These are phyloP conservation scores for Campoplex nolae DNA, from an alignment of 2,888 invertebrate species.

Conservation along the genomic window DNA sequence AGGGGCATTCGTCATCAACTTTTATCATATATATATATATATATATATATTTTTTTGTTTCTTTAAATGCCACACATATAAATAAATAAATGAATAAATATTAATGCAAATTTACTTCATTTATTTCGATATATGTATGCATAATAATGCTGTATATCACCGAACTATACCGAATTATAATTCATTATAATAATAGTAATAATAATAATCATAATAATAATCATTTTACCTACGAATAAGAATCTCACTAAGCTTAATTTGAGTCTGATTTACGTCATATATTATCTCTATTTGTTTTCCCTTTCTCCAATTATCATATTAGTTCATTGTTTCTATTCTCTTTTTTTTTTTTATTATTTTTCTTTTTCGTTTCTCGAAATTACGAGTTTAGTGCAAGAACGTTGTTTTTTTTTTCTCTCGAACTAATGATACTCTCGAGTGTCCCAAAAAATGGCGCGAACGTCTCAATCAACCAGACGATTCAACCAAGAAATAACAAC, in stretches of 20 bases:
- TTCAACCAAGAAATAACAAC: constrained; percentile 48
- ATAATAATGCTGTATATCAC: constrained; percentile 61
- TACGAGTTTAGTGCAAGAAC: constrained; percentile 13
- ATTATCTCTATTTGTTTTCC: constrained; percentile 41
- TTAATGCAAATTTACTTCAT: background rate
- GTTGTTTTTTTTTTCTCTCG: constrained; percentile 14
- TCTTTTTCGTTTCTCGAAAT: constrained; percentile 41
- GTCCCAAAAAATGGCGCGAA: constrained; percentile 47
- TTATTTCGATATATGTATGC: constrained; percentile 24
- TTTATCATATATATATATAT: constrained; percentile 46
- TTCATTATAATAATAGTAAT: constrained; percentile 49
- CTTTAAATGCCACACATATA: constrained; percentile 27
- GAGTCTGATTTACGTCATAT: constrained; percentile 67
- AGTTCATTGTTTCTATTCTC: constrained; percentile 2
- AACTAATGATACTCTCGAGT: constrained; percentile 54
- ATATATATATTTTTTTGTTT: constrained; percentile 33
- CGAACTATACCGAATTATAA: constrained; percentile 59
- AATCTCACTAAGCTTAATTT: constrained; percentile 69
- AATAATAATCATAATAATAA: constrained; percentile 39
- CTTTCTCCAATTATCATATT: constrained; percentile 17
- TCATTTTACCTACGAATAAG: constrained; percentile 65
- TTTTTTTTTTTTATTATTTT: background rate
- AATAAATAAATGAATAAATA: constrained; percentile 36
- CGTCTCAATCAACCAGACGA: constrained; percentile 18
- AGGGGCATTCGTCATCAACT: constrained; percentile 52